A percentile compares a stretch with the other conserved stretches of the same genome.
Conservation (phyloP, 2,797 vertebrate genomes). For the Acanthornis magna region DNA sequence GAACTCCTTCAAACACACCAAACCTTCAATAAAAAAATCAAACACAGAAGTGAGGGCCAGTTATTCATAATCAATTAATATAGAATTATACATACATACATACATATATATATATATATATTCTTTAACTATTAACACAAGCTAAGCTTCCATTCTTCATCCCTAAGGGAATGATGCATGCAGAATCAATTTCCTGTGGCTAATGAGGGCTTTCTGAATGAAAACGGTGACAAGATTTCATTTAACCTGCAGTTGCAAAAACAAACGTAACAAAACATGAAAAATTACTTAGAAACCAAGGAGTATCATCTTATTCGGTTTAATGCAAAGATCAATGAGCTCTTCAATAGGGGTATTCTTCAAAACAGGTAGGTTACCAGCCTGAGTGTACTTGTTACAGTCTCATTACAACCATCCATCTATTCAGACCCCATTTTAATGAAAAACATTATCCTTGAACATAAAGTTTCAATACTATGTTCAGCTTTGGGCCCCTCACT, state of each 20-base stretch:
- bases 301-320: neutral
- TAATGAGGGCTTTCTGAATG: neutral
- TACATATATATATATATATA: neutral
- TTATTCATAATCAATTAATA: neutral
- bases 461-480: neutral
- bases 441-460: neutral
- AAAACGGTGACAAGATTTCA: neutral
- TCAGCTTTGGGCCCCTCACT: neutral
- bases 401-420: neutral
- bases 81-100: neutral
- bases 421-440: neutral
- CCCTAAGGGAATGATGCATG: neutral
- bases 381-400: accelerated
- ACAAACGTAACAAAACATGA: neutral
- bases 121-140: neutral
- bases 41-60: neutral
- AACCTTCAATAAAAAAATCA: neutral
- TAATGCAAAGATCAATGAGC: neutral
- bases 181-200: neutral
- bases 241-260: neutral
- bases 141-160: neutral
- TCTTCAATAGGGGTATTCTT: neutral
- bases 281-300: neutral
- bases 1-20: neutral
- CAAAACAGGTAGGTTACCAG: neutral